These are phyloP conservation scores for Agonopterix heracliana DNA, from an alignment of 2,888 invertebrate species.

Conservation along the genomic window DNA sequence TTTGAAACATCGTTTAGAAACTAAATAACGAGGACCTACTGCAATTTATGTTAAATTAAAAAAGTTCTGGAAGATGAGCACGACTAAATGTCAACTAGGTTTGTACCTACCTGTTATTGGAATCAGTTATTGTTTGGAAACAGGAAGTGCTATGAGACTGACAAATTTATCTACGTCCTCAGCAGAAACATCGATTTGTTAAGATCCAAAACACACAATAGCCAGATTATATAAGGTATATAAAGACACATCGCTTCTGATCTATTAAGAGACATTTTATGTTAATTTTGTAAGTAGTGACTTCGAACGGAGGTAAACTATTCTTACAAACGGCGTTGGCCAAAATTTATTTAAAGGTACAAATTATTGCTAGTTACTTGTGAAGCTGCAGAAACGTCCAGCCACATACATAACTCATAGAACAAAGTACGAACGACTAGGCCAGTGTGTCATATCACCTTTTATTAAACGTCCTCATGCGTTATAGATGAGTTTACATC, in stretches of 20 bases:
- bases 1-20: slow-evolving; percentile 21
- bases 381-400: too few species aligned
- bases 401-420: too few species aligned
- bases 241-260: slow-evolving; percentile 6
- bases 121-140: too few species aligned
- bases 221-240: slow-evolving; percentile 22
- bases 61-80: not conserved
- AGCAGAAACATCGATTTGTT: not conserved
- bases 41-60: not conserved
- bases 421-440: slow-evolving; percentile 28
- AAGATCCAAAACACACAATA: slow-evolving; percentile 20
- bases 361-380: not conserved
- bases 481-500: slow-evolving; percentile 42
- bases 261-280: not conserved
- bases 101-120: too few species aligned
- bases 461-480: slow-evolving; percentile 26
- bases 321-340: slow-evolving; percentile 12
- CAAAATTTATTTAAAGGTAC: slow-evolving; percentile 6
- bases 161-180: too few species aligned
- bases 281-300: too few species aligned
- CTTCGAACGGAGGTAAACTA: slow-evolving; percentile 5
- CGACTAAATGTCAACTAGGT: too few species aligned
- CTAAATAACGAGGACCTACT: slow-evolving; percentile 26
- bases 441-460: slow-evolving; percentile 49
- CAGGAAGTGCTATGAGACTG: too few species aligned